Percentiles rank a stretch among this genome's conserved stretches.
These are phyloP conservation scores for Myopa tessellatipennis DNA, from an alignment of 2,888 invertebrate species.

Conservation along the genomic window DNA sequence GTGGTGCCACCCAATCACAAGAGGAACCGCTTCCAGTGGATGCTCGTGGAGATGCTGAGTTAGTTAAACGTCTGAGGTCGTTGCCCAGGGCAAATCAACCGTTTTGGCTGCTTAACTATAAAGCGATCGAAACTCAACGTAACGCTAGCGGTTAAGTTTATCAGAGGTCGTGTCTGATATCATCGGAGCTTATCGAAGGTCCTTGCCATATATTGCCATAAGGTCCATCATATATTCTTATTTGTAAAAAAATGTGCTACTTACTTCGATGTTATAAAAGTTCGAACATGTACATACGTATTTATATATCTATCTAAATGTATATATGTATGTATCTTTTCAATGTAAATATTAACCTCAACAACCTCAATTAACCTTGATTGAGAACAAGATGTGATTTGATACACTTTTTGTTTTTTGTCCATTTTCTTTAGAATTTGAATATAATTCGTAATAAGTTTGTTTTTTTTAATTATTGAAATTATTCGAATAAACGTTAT, in stretches of 20 bases:
- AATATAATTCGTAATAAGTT: not conserved
- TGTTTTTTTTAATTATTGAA: not conserved
- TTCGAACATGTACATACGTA: not conserved
- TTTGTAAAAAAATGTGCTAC: not conserved
- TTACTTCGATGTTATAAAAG: not conserved
- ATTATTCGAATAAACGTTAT: not conserved
- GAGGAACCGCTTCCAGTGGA: conserved; percentile 71
- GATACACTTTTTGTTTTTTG: not conserved
- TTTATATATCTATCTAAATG: not conserved
- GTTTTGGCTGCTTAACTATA: conserved; percentile 80
- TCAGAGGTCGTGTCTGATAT: too few relatives aligned
- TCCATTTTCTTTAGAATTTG: not conserved
- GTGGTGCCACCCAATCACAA: conserved; percentile 17
- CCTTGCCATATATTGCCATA: too few relatives aligned
- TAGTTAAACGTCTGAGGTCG: conserved; percentile 74
- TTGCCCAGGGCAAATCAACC: conserved; percentile 77
- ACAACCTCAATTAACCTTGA: too few relatives aligned
- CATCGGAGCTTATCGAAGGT: too few relatives aligned
- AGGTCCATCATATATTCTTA: not conserved
- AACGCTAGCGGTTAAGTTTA: conserved; percentile 52
- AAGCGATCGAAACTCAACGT: conserved; percentile 74
- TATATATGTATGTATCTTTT: too few relatives aligned
- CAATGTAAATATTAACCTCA: too few relatives aligned
- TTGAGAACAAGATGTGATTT: too few relatives aligned
- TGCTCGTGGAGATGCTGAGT: conserved; percentile 74